Percentiles rank a stretch among this genome's conserved stretches.
phyloP scores from a whole-genome alignment of 2,888 invertebrate genomes.

The Heliconius charithonia region DNA sequence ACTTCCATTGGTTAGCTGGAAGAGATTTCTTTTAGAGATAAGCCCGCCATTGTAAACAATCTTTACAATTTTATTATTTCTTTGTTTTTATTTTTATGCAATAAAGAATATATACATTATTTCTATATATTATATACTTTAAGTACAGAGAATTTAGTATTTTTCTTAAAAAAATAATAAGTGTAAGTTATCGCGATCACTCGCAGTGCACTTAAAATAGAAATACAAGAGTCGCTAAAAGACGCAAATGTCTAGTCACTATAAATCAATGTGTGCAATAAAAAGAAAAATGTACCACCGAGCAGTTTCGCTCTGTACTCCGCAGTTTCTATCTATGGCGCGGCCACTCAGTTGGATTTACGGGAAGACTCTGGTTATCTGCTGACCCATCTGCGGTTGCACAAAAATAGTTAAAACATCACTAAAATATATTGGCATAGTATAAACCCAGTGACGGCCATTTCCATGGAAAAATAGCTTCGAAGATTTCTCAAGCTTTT shows the following conservation, averaged over 20 bases:
- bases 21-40: no score
- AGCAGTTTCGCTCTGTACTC: conserved; percentile 51
- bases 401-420: conserved; percentile 43
- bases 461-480: conserved; percentile 8
- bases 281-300: conserved; percentile 55
- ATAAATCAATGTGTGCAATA: conserved; percentile 64
- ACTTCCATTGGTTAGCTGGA: no score
- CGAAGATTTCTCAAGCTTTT: background rate
- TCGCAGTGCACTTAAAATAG: conserved; percentile 41
- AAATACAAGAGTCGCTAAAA: conserved; percentile 48
- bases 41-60: no score
- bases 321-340: conserved; percentile 50
- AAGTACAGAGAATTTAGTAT: no score
- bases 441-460: conserved; percentile 37
- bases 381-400: conserved; percentile 51
- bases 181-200: conserved; percentile 26
- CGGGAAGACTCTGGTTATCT: conserved; percentile 62
- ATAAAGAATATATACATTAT: no score
- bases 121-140: no score
- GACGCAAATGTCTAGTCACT: conserved; percentile 52
- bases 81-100: no score
- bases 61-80: no score
- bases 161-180: no score
- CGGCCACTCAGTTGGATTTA: conserved; percentile 67
- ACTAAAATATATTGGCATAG: conserved; percentile 40